Evolutionary conservation across 2,888 invertebrate species (phyloP).

Genomic region (Encarsia formosa): DNA sequence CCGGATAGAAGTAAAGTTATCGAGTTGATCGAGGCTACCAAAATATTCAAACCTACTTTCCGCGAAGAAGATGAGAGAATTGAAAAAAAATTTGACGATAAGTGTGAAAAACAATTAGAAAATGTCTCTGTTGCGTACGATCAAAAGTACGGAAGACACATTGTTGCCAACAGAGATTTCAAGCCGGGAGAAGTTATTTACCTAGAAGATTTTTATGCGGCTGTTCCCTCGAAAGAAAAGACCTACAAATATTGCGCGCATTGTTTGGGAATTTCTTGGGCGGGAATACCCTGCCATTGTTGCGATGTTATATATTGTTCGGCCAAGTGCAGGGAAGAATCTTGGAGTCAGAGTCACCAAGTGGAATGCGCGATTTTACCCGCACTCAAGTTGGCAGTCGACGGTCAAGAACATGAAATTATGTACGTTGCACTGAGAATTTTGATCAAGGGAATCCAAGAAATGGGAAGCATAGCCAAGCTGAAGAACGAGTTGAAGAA

Average conservation of each 20-base stretch:
- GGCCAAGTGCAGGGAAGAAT: conserved; percentile 59
- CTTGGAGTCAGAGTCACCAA: conserved; percentile 67
- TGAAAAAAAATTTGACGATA: too few relatives aligned
- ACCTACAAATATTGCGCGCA: conserved; percentile 62
- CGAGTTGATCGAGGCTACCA: too few relatives aligned
- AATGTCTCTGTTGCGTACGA: too few relatives aligned
- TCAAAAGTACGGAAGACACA: conserved; percentile 63
- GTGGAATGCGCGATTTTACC: conserved; percentile 61
- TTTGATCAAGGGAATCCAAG: conserved; percentile 52
- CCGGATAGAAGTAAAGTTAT: too few relatives aligned
- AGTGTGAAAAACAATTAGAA: too few relatives aligned
- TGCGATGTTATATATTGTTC: conserved; percentile 68
- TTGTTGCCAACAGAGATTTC: conserved; percentile 66
- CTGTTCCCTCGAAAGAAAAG: conserved; percentile 56
- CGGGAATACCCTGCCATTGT: conserved; percentile 60
- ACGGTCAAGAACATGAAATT: neutral
- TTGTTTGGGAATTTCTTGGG: conserved; percentile 60
- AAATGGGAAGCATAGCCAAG: conserved; percentile 45
- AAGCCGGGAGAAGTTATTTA: conserved; percentile 71
- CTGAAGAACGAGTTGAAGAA: conserved; percentile 46
- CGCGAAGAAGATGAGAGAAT: too few relatives aligned
- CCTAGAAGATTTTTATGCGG: conserved; percentile 71
- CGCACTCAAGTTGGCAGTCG: neutral
- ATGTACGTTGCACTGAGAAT: conserved; percentile 52
- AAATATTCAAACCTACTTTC: too few relatives aligned